Evolutionary conservation across 2,113 vertebrate species (phyloP), one percentile per base, ranked within the genome.

Genomic region (Ranitomeya variabilis): DNA sequence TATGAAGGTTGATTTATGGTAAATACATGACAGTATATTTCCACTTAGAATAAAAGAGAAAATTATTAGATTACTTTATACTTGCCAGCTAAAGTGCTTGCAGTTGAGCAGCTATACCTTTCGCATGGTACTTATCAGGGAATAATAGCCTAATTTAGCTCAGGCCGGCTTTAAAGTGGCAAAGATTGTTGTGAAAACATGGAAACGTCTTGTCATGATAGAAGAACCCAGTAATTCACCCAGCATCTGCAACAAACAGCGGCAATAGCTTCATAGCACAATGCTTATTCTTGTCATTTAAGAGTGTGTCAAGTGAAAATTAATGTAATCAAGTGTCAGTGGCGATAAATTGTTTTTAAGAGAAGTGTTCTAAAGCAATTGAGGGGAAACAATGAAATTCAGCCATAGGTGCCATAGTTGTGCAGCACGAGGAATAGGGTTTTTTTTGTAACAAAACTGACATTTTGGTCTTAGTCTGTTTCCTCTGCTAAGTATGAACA

Each of bases 311-410:
- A 79, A 23, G 16, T 86, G 59, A 79, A 66, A 86, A 86, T 64
- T 66, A 51, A 78, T 45, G 60, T 52, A 78, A 86, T 86, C 37
- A 79, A 66, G 85, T 79, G 59, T 23, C 74, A 78, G 14, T 26
- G 76, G 37, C 45, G 37, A 79, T 18, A 66, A 52, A 77, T 66
- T 66, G 74, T 79, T 79, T 76, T 86, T 62, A 78, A 54, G 59
- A 79, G 37, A 67, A 66, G 37, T 86, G 85, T 86, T 78, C 59
- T 78, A 31, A 23, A 66, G 45, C 21, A 52, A 79, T 77, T 86
- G 14, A 79, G 59, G 37, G 59, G 45, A 66, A 86, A 79, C 74
- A 86, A 86, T 79, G 74, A 79, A 74, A 64, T 76, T 14, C 74
- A 37, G 80, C 12, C 80, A 12, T 26, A 81, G 57, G 57, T 37